phyloP scores from a whole-genome alignment of 2,888 invertebrate species.

The Amiota mariae region DNA sequence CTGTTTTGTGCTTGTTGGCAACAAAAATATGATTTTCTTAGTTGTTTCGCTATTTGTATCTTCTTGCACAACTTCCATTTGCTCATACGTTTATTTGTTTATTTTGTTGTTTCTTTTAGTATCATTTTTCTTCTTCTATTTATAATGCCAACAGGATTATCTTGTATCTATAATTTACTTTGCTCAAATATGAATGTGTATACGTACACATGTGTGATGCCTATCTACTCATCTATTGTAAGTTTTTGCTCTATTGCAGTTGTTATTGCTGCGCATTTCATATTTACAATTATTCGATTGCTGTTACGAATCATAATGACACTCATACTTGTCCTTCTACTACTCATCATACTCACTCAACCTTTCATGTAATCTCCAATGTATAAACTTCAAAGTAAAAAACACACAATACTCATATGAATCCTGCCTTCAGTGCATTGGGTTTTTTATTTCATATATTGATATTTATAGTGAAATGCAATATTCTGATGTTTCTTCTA shows the following conservation, averaged over 20 bases:
- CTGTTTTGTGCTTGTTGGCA: not conserved
- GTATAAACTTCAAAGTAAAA: too few relatives aligned
- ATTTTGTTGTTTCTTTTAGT: not conserved
- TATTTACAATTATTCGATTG: constrained; percentile 9
- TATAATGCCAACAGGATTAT: too few relatives aligned
- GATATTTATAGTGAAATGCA: not conserved
- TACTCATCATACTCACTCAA: too few relatives aligned
- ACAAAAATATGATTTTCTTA: not conserved
- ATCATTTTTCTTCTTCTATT: not conserved
- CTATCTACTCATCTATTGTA: not conserved
- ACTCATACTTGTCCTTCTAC: not conserved
- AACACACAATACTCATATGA: too few relatives aligned
- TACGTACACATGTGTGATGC: not conserved
- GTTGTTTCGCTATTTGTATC: not conserved
- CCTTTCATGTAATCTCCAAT: too few relatives aligned
- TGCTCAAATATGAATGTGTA: too few relatives aligned
- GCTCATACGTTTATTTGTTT: not conserved
- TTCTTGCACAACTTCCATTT: not conserved
- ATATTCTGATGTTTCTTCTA: not conserved
- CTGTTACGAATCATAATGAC: constrained; percentile 6
- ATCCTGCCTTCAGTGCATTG: not conserved
- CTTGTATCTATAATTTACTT: too few relatives aligned
- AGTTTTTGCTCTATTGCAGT: not conserved
- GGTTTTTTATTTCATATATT: not conserved
- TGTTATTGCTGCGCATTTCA: constrained; percentile 2